Evolutionary conservation across 2,113 vertebrate species (phyloP), one percentile per base, ranked within the genome.

Genomic region (Mixornis gularis): DNA sequence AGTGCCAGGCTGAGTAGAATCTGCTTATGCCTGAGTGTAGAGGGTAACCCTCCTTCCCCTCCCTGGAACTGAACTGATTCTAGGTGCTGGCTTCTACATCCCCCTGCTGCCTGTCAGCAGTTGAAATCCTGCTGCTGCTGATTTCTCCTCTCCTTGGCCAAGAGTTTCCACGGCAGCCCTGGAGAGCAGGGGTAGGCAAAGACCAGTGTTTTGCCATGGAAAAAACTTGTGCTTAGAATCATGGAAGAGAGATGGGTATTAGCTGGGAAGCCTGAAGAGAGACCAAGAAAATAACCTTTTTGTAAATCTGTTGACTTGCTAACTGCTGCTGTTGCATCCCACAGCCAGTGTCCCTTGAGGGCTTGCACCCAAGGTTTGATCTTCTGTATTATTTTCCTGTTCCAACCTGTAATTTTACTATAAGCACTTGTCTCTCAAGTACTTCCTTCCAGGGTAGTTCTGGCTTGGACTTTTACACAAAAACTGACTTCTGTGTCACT

Each of bases 211-310:
- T 56, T 41, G 21, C 14, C 12, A 7, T 60, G 44, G 25, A 32
- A 26, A 29, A 34, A 26, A 16, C n/a, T 63, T 41, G 36, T 72
- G 36, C 49, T 83, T 27, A 44, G 49, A 53, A 13, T 71, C 9
- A 4, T 1, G 1, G 18, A 27, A 52, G 14, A 71, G 26, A 60
- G 27, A 17, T 59, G 49, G 18, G 1, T 2, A 0, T 81, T 27
- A 56, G 16, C n/a, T 89, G 29, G 21, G 32, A 82, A 53, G 44
- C 46, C 30, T 71, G 65, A 79, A 76, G 29, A 49, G 38, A 63
- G 27, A 49, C 21, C 16, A 38, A 32, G 49, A 81, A 90, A 83
- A 77, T n/a, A 55, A 84, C 49, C 14, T 16, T 76, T 53, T 56
- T 27, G 51, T 27, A 16, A 48, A 89, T 32, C 48, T 36, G 8